Evolutionary conservation across 2,797 vertebrate species (phyloP).

Genomic region (Petrocephalus schoutedeni): DNA sequence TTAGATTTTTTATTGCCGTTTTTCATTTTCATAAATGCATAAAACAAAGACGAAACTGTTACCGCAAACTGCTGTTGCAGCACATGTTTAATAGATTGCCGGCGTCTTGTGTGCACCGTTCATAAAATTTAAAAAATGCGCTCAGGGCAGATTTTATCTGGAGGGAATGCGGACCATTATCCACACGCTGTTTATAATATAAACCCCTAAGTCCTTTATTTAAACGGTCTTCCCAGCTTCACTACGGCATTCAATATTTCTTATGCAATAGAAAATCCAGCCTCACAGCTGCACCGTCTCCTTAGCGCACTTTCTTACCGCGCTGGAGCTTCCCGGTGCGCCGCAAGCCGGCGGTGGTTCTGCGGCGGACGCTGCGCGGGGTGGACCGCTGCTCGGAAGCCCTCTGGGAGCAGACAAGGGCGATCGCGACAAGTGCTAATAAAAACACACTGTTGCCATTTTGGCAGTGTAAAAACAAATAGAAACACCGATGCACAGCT

Average conservation of each 20-base stretch:
- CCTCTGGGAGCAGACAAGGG: not conserved
- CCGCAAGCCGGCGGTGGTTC: not conserved
- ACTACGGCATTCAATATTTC: not conserved
- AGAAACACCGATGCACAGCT: not conserved
- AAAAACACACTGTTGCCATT: not conserved
- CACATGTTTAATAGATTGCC: not conserved
- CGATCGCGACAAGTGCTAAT: not conserved
- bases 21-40: not conserved
- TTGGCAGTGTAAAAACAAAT: not conserved
- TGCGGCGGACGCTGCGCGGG: not conserved
- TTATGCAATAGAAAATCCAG: not conserved
- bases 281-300: not conserved
- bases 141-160: not conserved
- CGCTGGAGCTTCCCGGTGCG: not conserved
- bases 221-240: not conserved
- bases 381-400: not conserved
- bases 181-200: not conserved
- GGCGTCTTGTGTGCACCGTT: not conserved
- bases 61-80: not conserved
- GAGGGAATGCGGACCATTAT: not conserved
- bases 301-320: not conserved
- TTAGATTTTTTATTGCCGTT: slow-evolving; percentile 1
- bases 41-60: not conserved
- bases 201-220: not conserved
- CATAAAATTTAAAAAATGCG: not conserved